phyloP scores from a whole-genome alignment of 2,888 invertebrate genomes.

The Nipponacmea schrenckii region DNA sequence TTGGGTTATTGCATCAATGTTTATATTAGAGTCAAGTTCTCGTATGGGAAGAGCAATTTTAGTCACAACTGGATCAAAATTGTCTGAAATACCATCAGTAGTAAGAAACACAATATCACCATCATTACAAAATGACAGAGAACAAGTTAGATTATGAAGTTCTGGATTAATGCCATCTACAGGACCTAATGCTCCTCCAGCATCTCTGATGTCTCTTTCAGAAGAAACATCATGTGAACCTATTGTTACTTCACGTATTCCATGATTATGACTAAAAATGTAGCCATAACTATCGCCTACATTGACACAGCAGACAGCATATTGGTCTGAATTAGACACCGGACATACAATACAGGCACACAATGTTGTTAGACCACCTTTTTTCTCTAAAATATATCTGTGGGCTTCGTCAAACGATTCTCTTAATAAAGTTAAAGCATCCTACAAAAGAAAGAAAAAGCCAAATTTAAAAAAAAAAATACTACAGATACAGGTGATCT shows the following conservation, averaged over 20 bases:
- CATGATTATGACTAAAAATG: constrained; percentile 78
- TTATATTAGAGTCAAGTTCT: constrained; percentile 37
- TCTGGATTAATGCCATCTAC: constrained; percentile 85
- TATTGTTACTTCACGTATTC: constrained; percentile 82
- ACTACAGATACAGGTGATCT: too few relatives aligned
- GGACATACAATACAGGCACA: constrained; percentile 79
- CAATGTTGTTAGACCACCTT: constrained; percentile 80
- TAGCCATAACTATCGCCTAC: constrained; percentile 91
- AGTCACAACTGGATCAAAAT: constrained; percentile 91
- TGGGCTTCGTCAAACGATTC: constrained; percentile 87
- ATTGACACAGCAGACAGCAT: constrained; percentile 84
- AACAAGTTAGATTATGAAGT: constrained; percentile 85
- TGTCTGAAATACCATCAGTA: constrained; percentile 90
- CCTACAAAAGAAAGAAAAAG: constrained; percentile 65
- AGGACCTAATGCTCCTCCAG: constrained; percentile 87
- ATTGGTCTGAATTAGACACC: constrained; percentile 70
- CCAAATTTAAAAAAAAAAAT: too few relatives aligned
- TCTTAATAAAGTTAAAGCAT: constrained; percentile 81
- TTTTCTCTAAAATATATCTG: constrained; percentile 83
- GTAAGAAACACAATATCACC: constrained; percentile 88
- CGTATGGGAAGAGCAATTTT: constrained; percentile 76
- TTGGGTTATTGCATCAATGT: constrained; percentile 28
- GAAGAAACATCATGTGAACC: constrained; percentile 85
- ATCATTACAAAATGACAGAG: constrained; percentile 81
- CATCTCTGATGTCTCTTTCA: constrained; percentile 89